Conservation (phyloP, 2,888 invertebrate genomes). For the Ecdyonurus torrentis region DNA sequence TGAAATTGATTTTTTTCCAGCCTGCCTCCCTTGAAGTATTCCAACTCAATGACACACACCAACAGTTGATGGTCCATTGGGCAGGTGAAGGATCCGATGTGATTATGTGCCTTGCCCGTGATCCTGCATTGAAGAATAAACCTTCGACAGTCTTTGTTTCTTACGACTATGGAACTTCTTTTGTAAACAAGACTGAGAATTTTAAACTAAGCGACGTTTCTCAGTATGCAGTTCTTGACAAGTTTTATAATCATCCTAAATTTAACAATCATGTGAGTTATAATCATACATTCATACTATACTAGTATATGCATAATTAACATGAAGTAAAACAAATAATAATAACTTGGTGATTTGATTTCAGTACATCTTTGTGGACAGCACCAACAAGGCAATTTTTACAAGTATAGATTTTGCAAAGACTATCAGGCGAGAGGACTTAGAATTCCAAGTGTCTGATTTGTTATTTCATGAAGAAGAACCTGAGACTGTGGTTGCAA, state of each 20-base stretch:
- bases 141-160: constrained; percentile 72
- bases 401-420: constrained; percentile 57
- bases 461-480: constrained; percentile 57
- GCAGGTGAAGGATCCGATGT: constrained; percentile 75
- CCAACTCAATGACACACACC: constrained; percentile 67
- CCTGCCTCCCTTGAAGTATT: constrained; percentile 37
- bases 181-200: constrained; percentile 51
- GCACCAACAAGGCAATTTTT: constrained; percentile 55
- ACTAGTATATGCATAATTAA: no score
- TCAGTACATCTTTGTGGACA: constrained; percentile 76
- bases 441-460: constrained; percentile 62
- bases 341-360: no score
- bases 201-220: constrained; percentile 37
- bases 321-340: no score
- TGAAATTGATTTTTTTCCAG: constrained; percentile 19
- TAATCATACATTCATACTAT: no score
- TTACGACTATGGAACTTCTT: constrained; percentile 69
- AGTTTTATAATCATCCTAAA: constrained; percentile 71
- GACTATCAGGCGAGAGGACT: constrained; percentile 40
- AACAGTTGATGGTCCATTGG: constrained; percentile 85
- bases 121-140: constrained; percentile 29
- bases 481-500: constrained; percentile 47
- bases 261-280: constrained; percentile 62
- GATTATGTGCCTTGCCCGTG: constrained; percentile 69
- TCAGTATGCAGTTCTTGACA: constrained; percentile 54